Evolutionary conservation across 2,113 vertebrate genomes (phyloP).

Genomic region (Rhinopomastus cyanomelas): DNA sequence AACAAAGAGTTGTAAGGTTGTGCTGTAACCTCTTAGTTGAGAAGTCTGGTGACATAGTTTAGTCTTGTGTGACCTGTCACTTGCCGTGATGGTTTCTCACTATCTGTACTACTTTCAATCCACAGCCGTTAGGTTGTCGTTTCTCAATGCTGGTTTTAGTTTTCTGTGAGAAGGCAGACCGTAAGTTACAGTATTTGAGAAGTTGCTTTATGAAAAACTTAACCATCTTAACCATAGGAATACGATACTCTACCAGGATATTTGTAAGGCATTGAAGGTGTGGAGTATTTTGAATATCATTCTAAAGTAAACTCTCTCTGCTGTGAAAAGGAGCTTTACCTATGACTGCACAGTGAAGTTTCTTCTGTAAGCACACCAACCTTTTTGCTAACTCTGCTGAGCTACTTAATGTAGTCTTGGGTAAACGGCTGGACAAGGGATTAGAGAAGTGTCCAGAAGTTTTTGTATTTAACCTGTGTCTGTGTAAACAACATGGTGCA

Average conservation of each 20-base stretch:
- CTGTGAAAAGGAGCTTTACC: not conserved
- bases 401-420: not conserved
- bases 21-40: not conserved
- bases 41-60: not conserved
- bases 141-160: not conserved
- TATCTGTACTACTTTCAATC: not conserved
- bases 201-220: not conserved
- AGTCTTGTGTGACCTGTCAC: not conserved
- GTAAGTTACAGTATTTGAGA: not conserved
- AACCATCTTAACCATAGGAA: not conserved
- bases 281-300: not conserved
- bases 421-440: not conserved
- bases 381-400: not conserved
- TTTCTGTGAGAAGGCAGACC: not conserved
- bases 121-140: not conserved
- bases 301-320: not conserved
- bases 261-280: not conserved
- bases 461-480: not conserved
- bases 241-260: not conserved
- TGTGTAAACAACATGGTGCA: not conserved
- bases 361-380: not conserved
- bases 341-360: not conserved
- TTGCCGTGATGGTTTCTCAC: not conserved
- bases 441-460: not conserved
- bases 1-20: not conserved